Evolutionary conservation across 2,113 vertebrate species (phyloP), one percentile per base, ranked within the genome.

Genomic region (Ancistrus triradiatus): DNA sequence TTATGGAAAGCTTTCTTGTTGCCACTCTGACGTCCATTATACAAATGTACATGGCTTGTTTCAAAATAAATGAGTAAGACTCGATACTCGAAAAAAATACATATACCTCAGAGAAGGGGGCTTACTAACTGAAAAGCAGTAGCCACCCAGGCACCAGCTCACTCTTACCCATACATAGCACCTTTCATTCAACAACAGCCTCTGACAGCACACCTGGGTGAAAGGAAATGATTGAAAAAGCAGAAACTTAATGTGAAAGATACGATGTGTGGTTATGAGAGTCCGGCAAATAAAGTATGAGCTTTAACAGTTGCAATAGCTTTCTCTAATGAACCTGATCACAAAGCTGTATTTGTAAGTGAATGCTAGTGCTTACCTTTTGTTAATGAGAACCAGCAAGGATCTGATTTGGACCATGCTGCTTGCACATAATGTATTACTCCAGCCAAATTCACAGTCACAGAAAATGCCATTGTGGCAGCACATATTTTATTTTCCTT

Each of bases 391-490:
- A 68, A 63, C 44, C 53, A 73, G 66, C 44, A 49, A 53, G 59
- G 51, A 40, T 56, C 50, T 59, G 38, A 53, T 25, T 60, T 60
- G 25, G 43, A 37, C 37, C 49, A 33, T 38, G 44, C 33, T n/a
- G 13, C 27, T 33, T 47, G 28, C 33, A 28, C 48, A 58, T 25
- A 46, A 18, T 25, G 6, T 18, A 22, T 49, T 13, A 49, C 33
- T 64, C 64, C 62, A 73, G 59, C 37, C 35, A 10, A 73, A 68
- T 75, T 84, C 35, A 49, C 66, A 66, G 73, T 76, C 70, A 84
- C 82, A 85, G 77, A 81, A 77, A 82, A 69, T 46, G 53, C 75
- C 79, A 83, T 83, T 86, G 83, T 86, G 72, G 47, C 37, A 43
- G 15, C 48, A 38, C 53, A 56, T 63, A 28, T 44, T 63, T 62